A percentile compares a stretch with the other conserved stretches of the same genome.
These are phyloP conservation scores for Epicampocera succincta DNA, from an alignment of 2,888 invertebrate genomes.

Conservation along the genomic window DNA sequence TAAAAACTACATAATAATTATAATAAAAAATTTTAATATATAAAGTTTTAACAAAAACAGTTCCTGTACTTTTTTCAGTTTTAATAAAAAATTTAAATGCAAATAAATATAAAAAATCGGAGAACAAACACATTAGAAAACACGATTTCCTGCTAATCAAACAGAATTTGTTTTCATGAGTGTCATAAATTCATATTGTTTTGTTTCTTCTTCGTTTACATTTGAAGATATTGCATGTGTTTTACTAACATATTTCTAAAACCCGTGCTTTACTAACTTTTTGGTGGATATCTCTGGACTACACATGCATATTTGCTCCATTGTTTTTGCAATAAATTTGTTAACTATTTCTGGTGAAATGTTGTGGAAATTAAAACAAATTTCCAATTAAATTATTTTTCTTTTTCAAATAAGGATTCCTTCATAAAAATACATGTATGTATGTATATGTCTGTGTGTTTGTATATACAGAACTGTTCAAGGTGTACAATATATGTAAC, in stretches of 20 bases:
- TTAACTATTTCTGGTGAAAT: too few species aligned
- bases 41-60: slow-evolving; percentile 60
- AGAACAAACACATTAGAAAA: slow-evolving; percentile 26
- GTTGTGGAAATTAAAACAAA: too few species aligned
- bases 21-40: slow-evolving; percentile 57
- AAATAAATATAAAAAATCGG: slow-evolving; percentile 38
- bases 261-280: too few species aligned
- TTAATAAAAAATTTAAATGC: slow-evolving; percentile 46
- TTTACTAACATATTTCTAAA: too few species aligned
- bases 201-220: not conserved
- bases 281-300: too few species aligned
- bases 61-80: slow-evolving; percentile 52
- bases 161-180: not conserved
- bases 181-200: too few species aligned
- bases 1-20: slow-evolving; percentile 65
- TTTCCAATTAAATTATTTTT: too few species aligned
- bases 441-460: too few species aligned
- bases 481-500: too few species aligned
- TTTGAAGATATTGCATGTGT: too few species aligned
- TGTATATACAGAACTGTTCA: not conserved
- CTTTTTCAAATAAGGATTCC: not conserved
- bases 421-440: not conserved
- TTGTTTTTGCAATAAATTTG: too few species aligned
- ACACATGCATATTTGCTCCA: too few species aligned
- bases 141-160: slow-evolving; percentile 3